These are phyloP conservation scores for Triops longicaudatus DNA, from an alignment of 1,140 invertebrate genomes.

Conservation along the genomic window DNA sequence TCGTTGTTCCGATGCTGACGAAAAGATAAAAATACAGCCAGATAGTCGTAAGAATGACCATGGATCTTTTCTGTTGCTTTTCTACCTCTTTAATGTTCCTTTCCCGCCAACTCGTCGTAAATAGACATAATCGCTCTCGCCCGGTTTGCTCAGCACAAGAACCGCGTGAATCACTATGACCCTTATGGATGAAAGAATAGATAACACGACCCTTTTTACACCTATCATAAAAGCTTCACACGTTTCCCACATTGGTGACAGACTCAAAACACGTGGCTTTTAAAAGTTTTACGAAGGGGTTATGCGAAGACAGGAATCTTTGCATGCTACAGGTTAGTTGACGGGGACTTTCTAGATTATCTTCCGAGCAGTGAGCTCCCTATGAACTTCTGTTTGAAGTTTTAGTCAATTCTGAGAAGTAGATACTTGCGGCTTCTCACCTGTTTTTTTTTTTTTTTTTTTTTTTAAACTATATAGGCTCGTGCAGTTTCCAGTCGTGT, in stretches of 20 bases:
- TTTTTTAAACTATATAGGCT: no score
- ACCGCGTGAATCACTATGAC: neutral
- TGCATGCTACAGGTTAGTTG: neutral
- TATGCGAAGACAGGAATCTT: neutral
- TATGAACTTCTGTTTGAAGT: neutral
- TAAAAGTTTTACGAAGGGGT: neutral
- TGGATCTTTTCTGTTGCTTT: neutral
- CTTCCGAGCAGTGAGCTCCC: neutral
- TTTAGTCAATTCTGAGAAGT: no score
- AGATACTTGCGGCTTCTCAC: no score
- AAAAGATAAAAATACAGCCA: neutral
- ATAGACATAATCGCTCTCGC: neutral
- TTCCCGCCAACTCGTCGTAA: neutral
- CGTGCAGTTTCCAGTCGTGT: no score
- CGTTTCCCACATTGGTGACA: neutral
- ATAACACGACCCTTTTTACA: neutral
- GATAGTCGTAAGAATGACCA: neutral
- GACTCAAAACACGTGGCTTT: slow-evolving; percentile 5
- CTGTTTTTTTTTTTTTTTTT: no score
- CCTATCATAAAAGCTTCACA: slow-evolving; percentile 6
- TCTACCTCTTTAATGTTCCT: neutral
- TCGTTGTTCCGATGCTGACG: neutral
- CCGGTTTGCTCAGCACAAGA: neutral
- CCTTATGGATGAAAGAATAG: neutral
- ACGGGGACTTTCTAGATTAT: neutral